These are phyloP conservation scores for Odontesthes bonariensis DNA, from an alignment of 2,113 vertebrate genomes.

Conservation along the genomic window DNA sequence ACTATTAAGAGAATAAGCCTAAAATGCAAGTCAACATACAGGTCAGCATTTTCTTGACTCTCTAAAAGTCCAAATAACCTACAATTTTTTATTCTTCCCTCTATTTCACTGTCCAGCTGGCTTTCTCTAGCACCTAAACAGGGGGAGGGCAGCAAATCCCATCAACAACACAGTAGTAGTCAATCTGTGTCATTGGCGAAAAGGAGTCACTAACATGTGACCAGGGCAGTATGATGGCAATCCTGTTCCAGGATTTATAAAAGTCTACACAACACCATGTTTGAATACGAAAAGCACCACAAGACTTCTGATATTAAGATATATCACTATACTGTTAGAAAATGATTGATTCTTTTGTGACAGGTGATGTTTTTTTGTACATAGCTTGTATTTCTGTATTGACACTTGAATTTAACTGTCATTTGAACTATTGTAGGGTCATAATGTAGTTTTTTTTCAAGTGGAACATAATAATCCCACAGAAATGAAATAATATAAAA, in stretches of 20 bases:
- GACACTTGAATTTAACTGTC: constrained; percentile 6
- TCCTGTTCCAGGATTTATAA: not conserved
- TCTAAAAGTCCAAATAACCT: constrained; percentile 7
- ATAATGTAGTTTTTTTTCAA: not conserved
- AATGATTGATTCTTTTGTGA: constrained; percentile 40
- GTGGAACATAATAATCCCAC: too few relatives aligned
- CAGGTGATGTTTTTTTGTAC: constrained; percentile 32
- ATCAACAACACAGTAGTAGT: constrained; percentile 48
- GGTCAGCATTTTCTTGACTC: not conserved
- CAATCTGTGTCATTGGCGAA: constrained; percentile 33
- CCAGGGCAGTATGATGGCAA: constrained; percentile 4
- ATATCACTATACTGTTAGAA: constrained; percentile 10
- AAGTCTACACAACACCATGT: not conserved
- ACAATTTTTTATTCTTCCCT: constrained; percentile 16
- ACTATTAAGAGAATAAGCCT: not conserved
- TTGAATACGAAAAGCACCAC: constrained; percentile 18
- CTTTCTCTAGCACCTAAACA: constrained; percentile 62
- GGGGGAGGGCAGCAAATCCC: constrained; percentile 40
- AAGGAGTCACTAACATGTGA: constrained; percentile 12
- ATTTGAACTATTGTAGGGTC: not conserved
- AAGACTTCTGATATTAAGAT: not conserved
- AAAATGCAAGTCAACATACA: not conserved
- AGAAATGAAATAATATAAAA: too few relatives aligned
- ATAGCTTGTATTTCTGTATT: constrained; percentile 11
- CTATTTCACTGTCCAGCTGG: constrained; percentile 72